Base-by-base conservation (phyloP, 2,113 vertebrate species). In the Cebus imitator region DNA sequence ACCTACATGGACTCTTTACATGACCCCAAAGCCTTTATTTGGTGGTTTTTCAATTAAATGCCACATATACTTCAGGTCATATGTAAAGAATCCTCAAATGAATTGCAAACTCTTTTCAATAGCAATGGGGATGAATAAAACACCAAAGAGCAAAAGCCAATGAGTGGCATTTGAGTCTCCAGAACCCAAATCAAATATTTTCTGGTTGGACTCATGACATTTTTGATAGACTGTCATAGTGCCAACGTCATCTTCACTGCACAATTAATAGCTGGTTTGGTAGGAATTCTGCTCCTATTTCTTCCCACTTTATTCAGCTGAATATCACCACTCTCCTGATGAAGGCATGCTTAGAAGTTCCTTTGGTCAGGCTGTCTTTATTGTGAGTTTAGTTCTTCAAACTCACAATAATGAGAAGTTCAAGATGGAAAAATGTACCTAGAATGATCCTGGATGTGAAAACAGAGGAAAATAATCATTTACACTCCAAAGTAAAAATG, bases 21-120 rank as follows among this genome's bases (percentile, higher is more conserved):
- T 11, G 35, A 48, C 61, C 82, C 2, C 3, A 32, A 82, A 81
- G 90, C 79, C 92, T 91, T 96, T 93, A 96, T 92, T 90, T 84
- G 93, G 94, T 97, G 70, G 79, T 55, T 98, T 97, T 96, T 93
- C 96, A 95, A 95, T 95, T 78, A 94, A 96, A 97, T 94, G 87
- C 81, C 85, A 81, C 72, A 58, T 94, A 82, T 52, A 94, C 58
- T 96, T 82, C 81, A 70, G 84, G 52, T 72, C 64, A 57, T 21
- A 90, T 68, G 90, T 96, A 93, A 97, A 92, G 83, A 96, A 95
- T 87, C 70, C 87, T 97, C 95, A 43, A 21, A 64, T 96, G 95
- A 96, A 97, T 94, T 82, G 21, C 91, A 90, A 96, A 90, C 78
- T 79, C 27, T 90, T 97, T 94, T 90, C 87, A 48, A 76, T 73